Evolutionary conservation across 2,888 invertebrate genomes (phyloP), one percentile per base, ranked within the genome.

Genomic region (Noctua fimbriata): DNA sequence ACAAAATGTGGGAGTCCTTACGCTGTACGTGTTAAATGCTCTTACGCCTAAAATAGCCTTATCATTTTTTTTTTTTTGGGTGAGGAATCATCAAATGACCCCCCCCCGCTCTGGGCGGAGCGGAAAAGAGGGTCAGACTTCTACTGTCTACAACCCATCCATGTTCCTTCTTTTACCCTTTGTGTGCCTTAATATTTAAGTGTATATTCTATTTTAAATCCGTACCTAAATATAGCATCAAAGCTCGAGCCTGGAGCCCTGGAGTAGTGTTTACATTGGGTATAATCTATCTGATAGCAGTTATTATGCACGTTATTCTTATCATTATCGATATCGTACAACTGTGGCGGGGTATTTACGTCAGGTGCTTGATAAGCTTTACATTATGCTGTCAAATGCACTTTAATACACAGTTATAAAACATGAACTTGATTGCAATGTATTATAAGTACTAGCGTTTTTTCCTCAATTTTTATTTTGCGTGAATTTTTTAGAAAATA

Each of bases 351-450:
- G 69, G n/a, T 73, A 49, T 79, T 69, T 7, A 66, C 32, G 72
- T 66, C 73, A 81, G 36, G 58, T 83, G 75, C 28, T 47, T 55
- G 85, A 83, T 83, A 76, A 76, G 58, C 72, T 70, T 66, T 41
- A 83, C 18, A 72, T 63, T 55, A 72, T 49, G 55, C 83, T 77
- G 72, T 72, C n/a, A 83, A 83, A 82, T 78, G 65, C 72, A 73
- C 72, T 83, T 78, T 55, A 78, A 7, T 28, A 83, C 12, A 78
- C 32, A 55, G n/a, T 55, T 12, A 12, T 36, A 44, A 14, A 49
- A 16, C 36, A 70, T 66, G 44, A 28, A 58, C 10, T n/a, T 16
- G 21, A 47, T 67, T 67, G 67, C 44, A n/a, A 44, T n/a, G 44
- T n/a, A 16, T 44, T n/a, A 16, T 44, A 44, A 44, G 14, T 60